Base-by-base conservation (phyloP, 2,888 invertebrate genomes). In the Nipponacmea schrenckii region DNA sequence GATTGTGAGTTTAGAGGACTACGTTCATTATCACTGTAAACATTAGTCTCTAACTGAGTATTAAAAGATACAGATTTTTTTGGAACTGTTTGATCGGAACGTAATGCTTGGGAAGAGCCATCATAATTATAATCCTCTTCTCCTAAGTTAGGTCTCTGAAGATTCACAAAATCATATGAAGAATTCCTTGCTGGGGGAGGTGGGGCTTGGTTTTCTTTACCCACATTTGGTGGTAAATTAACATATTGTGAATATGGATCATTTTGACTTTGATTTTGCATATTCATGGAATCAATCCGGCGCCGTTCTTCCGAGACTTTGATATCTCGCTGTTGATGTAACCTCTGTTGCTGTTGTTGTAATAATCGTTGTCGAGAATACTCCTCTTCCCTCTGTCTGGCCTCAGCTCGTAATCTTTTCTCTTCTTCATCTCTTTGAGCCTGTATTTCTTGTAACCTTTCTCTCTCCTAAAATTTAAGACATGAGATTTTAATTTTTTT, bases 161-260 rank as follows among this genome's bases (percentile, higher is more conserved):
- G 12, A 64, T 72, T 64, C 20, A 74, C 71, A 17, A 75, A 69
- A 62, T 77, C 77, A 73, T 95, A 96, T 62, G 96, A 96, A 39
- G 95, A 95, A 72, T 95, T 95, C 76, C 96, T 92, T 88, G 95
- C 95, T 2, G 96, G 96, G 27, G 96, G 95, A 5, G 91, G 90
- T 67, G 85, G 79, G 15, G 75, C 67, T 65, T 74, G 71, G 76
- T 74, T 62, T 46, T 70, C 70, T n/a, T 64, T 69, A 24, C 65
- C 75, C 15, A 20, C 74, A 24, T 80, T 77, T 24, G 77, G 77
- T 2, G 83, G 83, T 44, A 83, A 76, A 69, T 82, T 83, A 68
- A 80, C 81, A 72, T 82, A 83, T 69, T 79, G 82, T 65, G 78
- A 78, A 73, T 83, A 80, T 26, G 69, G 66, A 50, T 48, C 67